Evolutionary conservation across 2,113 vertebrate genomes (phyloP), one percentile per base, ranked within the genome.

Genomic region (Psilopsiagon aurifrons): DNA sequence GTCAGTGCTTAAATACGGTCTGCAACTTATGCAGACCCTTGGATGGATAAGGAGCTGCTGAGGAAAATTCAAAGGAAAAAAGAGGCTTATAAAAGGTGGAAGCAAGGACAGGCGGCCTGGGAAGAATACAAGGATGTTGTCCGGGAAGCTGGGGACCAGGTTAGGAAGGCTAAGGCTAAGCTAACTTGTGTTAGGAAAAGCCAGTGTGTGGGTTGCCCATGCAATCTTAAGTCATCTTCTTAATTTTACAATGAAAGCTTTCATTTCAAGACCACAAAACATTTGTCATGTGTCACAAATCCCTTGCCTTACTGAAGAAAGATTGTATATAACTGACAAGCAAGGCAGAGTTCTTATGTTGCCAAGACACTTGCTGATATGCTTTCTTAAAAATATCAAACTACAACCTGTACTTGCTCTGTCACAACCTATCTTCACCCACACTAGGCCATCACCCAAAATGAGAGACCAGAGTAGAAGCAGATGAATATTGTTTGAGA

Each of bases 191-290:
- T 41, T 71, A 70, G 43, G 46, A 88, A 83, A 83, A 78, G 73
- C 11, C 60, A 83, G 33, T 51, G 18, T 85, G 63, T 35, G 59
- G 59, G 46, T 55, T 88, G 37, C 20, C 73, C 35, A 43, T 54
- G 27, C n/a, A 81, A 68, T 88, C 68, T 83, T 94, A 81, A 92
- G 88, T 83, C 37, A 51, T 82, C 57, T 59, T 88, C 41, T 17
- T 90, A 19, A 55, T 80, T 90, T 93, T 74, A 68, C 71, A 95
- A 51, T 86, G 66, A 91, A 90, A 51, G 17, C 11, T 94, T 89
- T 88, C 83, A 90, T 83, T 93, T 46, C 9, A 68, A 14, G 3
- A 23, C 54, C 82, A 44, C 33, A 41, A 35, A 96, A 69, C 27
- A 39, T 59, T 88, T 80, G 47, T n/a, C 31, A 23, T 57, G 33